These are phyloP conservation scores for Agriotes lineatus DNA, from an alignment of 2,888 invertebrate species.

Conservation along the genomic window DNA sequence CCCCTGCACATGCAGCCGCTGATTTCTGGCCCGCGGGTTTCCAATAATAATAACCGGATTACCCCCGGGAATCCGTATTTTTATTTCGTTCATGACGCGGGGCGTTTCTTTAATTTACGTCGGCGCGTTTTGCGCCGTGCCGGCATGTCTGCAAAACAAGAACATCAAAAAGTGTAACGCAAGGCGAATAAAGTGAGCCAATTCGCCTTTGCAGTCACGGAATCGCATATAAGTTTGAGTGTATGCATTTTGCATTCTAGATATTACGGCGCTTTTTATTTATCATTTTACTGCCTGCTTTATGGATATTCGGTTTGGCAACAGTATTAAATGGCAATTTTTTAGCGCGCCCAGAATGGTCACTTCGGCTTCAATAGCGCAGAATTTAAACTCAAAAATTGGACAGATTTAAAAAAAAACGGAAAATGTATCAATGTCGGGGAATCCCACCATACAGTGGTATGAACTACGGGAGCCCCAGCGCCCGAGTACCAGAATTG, in stretches of 20 bases:
- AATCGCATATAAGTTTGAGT: conserved; percentile 22
- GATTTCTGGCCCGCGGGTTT: not conserved
- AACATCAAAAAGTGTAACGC: conserved; percentile 19
- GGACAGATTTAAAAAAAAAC: too few species aligned
- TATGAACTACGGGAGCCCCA: too few species aligned
- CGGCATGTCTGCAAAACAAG: conserved; percentile 13
- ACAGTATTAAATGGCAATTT: not conserved
- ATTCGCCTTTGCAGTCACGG: conserved; percentile 36
- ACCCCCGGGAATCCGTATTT: not conserved
- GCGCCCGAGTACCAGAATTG: too few species aligned
- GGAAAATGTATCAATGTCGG: too few species aligned
- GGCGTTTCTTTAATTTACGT: conserved; percentile 9
- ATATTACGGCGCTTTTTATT: conserved; percentile 23
- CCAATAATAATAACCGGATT: not conserved
- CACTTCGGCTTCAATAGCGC: too few species aligned
- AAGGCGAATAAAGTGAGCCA: conserved; percentile 25
- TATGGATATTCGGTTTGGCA: conserved; percentile 4
- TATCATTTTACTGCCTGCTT: conserved; percentile 27
- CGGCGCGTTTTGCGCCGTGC: conserved; percentile 14
- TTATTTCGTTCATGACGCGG: not conserved
- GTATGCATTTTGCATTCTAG: conserved; percentile 37
- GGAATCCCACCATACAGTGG: too few species aligned
- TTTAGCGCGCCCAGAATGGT: too few species aligned
- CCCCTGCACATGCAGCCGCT: not conserved
- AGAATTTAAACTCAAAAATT: too few species aligned